Conservation (phyloP, 2,888 invertebrate species). For the Thelaira solivaga region DNA sequence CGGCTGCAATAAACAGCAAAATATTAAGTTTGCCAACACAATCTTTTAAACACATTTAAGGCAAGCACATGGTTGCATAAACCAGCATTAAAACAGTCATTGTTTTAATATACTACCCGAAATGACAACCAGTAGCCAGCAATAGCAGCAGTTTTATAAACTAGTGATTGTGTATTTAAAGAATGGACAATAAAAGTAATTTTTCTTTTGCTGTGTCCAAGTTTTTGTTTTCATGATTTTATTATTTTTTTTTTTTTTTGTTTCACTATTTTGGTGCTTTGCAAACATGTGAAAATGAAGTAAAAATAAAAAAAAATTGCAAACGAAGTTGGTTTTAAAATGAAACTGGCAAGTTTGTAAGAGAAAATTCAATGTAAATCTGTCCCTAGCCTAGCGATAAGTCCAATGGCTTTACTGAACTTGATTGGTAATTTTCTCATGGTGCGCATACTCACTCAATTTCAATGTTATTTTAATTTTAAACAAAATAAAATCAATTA, state of each 20-base stretch:
- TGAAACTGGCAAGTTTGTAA: not conserved
- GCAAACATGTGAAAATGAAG: slow-evolving; percentile 39
- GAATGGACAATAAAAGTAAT: slow-evolving; percentile 25
- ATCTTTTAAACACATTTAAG: not conserved
- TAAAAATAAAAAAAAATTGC: slow-evolving; percentile 21
- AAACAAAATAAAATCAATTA: too few species aligned
- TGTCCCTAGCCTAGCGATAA: too few species aligned
- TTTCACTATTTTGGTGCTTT: not conserved
- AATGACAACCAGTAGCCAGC: slow-evolving; percentile 13
- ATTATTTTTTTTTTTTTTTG: not conserved
- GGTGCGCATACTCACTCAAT: too few species aligned
- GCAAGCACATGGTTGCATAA: slow-evolving; percentile 47
- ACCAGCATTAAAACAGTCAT: slow-evolving; percentile 53
- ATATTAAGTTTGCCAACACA: slow-evolving; percentile 33
- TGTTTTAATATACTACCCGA: slow-evolving; percentile 58
- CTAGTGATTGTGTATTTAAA: slow-evolving; percentile 20
- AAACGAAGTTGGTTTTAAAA: not conserved
- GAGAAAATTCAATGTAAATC: too few species aligned
- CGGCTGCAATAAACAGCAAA: slow-evolving; percentile 1
- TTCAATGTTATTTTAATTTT: too few species aligned
- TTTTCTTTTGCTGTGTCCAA: slow-evolving; percentile 2
- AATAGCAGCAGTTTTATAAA: slow-evolving; percentile 18
- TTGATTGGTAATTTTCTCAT: too few species aligned
- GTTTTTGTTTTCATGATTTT: too few species aligned
- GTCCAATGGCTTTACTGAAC: too few species aligned